Base-by-base conservation (phyloP, 2,888 invertebrate genomes). In the Drosophila colorata region DNA sequence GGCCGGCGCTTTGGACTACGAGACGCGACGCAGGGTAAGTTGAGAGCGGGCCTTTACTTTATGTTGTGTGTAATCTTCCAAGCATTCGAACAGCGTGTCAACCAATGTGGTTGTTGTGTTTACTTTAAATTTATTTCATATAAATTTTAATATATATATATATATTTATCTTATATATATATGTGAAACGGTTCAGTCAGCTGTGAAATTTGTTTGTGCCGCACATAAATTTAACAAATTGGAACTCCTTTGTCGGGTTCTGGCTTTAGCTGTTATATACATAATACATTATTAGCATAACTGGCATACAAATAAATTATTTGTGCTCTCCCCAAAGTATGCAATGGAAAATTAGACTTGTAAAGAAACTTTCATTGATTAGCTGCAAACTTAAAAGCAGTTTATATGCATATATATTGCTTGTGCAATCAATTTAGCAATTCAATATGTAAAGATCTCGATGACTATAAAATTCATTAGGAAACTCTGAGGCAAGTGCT, bases 1-100 rank as follows among this genome's bases (percentile, higher is more conserved):
- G 86, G 98, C 98, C 67, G 98, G 98, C 81, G 97, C 98, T 68
- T 95, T 99, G 92, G 99, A 99, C 94, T 99, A 98, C 93, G 98
- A 98, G 93, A 97, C 98, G 57, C 95, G 98, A 91, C 97, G 98
- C 93, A 95, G 98, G 95, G 98, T 98, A 94, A 97, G 97, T 94
- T 68, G 0, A 13, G 8, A 18, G 7, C 2, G 28, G 2, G 9
- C 28, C 28, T 28, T 28, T 20, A 7, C 55, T 31, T 49, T 35
- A 44, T 7, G 51, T 25, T 37, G 13, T 31, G 25, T 63, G 31
- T 69, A 58, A 73, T 61, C 44, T 58, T 48, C 59, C 58, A 72
- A 71, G 18, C 43, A 57, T 69, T 44, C 69, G 38, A 31, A 9
- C 48, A 38, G 9, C 44, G 8, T 37, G 44, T 55, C 65, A 59